Conservation (phyloP, 2,888 invertebrate species). For the Drosophila paracracens region DNA sequence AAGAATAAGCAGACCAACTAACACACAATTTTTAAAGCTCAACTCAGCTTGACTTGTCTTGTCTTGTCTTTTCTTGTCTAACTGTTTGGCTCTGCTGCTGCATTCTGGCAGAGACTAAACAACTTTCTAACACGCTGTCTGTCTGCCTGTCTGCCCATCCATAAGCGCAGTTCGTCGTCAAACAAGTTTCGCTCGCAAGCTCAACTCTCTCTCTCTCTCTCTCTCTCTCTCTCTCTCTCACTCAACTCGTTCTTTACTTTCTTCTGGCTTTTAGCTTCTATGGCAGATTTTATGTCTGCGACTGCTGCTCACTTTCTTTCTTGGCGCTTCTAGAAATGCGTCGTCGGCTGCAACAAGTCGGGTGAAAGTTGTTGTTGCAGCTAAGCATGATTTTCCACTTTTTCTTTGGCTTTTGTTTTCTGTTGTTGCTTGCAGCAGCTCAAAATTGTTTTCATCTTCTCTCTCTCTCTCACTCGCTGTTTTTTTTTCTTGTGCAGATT, state of each 20-base stretch:
- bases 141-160: neutral
- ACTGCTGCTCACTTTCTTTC: slow-evolving; percentile 59
- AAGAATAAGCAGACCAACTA: slow-evolving; percentile 43
- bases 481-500: slow-evolving; percentile 54
- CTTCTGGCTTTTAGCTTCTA: slow-evolving; percentile 40
- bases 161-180: slow-evolving; percentile 45
- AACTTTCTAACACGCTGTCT: slow-evolving; percentile 51
- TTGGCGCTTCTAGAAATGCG: slow-evolving; percentile 53
- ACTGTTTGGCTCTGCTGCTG: slow-evolving; percentile 45
- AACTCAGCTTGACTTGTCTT: slow-evolving; percentile 14
- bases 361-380: slow-evolving; percentile 76
- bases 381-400: slow-evolving; percentile 78
- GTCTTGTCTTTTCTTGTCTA: slow-evolving; percentile 19
- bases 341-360: slow-evolving; percentile 32
- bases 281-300: slow-evolving; percentile 18
- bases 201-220: neutral
- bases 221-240: neutral
- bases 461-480: neutral
- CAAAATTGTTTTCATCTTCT: slow-evolving; percentile 18
- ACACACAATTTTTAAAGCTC: slow-evolving; percentile 54
- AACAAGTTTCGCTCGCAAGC: slow-evolving; percentile 49
- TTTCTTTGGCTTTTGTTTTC: slow-evolving; percentile 69
- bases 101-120: slow-evolving; percentile 55
- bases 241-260: slow-evolving; percentile 49
- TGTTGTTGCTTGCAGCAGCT: slow-evolving; percentile 29